phyloP scores from a whole-genome alignment of 30 jellyfish, hydroid and myxozoan species.

The Calvadosia cruxmelitensis region DNA sequence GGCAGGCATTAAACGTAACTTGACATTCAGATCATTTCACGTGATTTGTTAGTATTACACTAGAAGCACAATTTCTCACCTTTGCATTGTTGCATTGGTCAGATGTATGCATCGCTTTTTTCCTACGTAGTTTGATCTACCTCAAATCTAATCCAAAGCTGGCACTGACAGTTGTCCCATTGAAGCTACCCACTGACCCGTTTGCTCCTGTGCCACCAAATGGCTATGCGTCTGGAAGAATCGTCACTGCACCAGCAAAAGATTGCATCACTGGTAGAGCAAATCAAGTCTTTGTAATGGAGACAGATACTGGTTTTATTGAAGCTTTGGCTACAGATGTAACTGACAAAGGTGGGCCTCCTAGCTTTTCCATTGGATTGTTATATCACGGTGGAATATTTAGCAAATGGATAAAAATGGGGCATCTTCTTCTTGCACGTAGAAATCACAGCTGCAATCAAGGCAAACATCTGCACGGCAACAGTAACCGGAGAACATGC shows the following conservation, averaged over 20 bases:
- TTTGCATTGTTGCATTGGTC: constrained; percentile 6
- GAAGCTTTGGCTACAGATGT: constrained; percentile 61
- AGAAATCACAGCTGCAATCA: constrained; percentile 70
- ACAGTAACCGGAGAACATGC: constrained; percentile 42
- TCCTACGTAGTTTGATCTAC: constrained; percentile 53
- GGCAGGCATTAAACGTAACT: not conserved
- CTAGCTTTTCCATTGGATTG: too few relatives aligned
- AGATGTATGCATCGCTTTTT: too few relatives aligned
- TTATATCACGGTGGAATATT: too few relatives aligned
- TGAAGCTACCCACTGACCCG: constrained; percentile 35
- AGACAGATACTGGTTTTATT: constrained; percentile 32
- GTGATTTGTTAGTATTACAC: not conserved
- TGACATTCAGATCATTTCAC: not conserved
- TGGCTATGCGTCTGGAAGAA: not conserved
- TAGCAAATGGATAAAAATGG: too few relatives aligned
- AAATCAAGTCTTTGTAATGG: constrained; percentile 59
- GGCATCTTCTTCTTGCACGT: not conserved
- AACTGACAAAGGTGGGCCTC: constrained; percentile 40
- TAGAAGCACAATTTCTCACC: not conserved
- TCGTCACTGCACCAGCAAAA: constrained; percentile 32
- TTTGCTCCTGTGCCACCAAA: constrained; percentile 10
- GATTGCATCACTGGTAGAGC: constrained; percentile 53
- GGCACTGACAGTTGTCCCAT: constrained; percentile 61
- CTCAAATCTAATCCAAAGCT: constrained; percentile 52
- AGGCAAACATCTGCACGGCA: constrained; percentile 63